Evolutionary conservation across 2,797 vertebrate genomes (phyloP).

Genomic region (Melanogrammus aeglefinus): DNA sequence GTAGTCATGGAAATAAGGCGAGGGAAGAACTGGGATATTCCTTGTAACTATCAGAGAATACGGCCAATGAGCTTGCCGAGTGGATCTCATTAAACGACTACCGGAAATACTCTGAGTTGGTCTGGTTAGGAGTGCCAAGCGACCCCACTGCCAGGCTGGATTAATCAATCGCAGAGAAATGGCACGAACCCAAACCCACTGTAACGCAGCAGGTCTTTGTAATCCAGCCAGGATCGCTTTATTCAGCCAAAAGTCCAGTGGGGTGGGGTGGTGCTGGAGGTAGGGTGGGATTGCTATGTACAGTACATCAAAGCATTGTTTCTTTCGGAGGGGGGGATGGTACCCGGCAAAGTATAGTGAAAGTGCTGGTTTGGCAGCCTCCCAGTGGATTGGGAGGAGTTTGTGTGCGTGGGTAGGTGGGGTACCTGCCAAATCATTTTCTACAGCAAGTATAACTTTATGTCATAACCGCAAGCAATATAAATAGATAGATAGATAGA

Average conservation of each 20-base stretch:
- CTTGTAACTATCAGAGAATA: background rate
- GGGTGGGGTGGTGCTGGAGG: conserved; percentile 11
- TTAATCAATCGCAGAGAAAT: conserved; percentile 55
- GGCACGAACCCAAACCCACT: conserved; percentile 48
- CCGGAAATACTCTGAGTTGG: background rate
- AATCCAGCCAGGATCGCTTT: background rate
- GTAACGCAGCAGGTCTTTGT: conserved; percentile 37
- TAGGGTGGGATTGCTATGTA: conserved; percentile 39
- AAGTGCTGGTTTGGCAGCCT: conserved; percentile 62
- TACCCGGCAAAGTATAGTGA: conserved; percentile 53
- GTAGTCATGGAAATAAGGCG: background rate
- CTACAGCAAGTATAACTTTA: background rate
- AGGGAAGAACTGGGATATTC: background rate
- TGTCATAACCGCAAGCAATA: background rate
- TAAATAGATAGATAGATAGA: background rate
- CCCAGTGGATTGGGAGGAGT: conserved; percentile 20
- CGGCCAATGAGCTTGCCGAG: background rate
- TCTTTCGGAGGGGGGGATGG: conserved; percentile 18
- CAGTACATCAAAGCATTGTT: conserved; percentile 55
- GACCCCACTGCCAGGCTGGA: conserved; percentile 35
- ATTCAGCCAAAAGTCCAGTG: conserved; percentile 35
- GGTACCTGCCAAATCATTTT: background rate
- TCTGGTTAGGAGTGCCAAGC: background rate
- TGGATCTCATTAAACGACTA: background rate
- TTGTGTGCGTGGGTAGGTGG: background rate